These are phyloP conservation scores for Hemicentrotus pulcherrimus DNA, from an alignment of 35 echinoderm and acorn worm genomes.

Conservation along the genomic window DNA sequence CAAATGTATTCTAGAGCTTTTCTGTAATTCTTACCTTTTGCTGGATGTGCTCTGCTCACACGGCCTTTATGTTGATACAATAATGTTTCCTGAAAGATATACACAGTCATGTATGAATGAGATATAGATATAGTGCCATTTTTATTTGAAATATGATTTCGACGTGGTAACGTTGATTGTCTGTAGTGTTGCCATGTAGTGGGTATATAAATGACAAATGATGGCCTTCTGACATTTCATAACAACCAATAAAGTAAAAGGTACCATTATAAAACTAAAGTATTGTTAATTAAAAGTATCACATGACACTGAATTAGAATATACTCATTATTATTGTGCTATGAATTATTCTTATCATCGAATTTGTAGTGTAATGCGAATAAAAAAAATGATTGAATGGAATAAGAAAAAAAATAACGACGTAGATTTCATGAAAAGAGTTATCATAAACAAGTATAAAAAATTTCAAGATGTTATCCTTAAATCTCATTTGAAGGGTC, in stretches of 20 bases:
- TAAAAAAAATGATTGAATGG: no score
- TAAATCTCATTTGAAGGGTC: no score
- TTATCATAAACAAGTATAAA: no score
- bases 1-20: background rate
- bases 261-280: no score
- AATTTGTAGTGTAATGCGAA: no score
- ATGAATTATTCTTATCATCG: no score
- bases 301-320: no score
- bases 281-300: no score
- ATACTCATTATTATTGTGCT: no score
- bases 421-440: no score
- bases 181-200: background rate
- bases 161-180: background rate
- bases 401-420: no score
- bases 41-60: background rate
- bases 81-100: background rate
- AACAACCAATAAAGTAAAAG: background rate
- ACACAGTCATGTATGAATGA: background rate
- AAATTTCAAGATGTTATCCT: no score
- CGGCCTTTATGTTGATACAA: background rate
- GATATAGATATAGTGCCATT: background rate
- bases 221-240: background rate
- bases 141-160: background rate
- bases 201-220: background rate
- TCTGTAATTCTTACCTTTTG: background rate